Evolutionary conservation across 1,140 invertebrate genomes (phyloP).

Genomic region (Zaprionus tsacasi): DNA sequence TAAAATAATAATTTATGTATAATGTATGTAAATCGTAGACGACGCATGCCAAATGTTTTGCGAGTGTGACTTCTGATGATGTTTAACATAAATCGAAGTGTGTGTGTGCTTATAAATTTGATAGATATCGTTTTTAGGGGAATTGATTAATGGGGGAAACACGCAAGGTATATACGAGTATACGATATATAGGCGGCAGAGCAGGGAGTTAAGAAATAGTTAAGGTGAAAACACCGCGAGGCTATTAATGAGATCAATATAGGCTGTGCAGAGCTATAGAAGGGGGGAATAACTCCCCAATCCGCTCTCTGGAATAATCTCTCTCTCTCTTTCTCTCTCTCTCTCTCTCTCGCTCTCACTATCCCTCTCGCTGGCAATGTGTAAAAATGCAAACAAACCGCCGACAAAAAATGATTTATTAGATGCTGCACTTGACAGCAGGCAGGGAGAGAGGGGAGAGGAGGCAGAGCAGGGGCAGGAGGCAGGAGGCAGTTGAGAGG

Average conservation of each 20-base stretch:
- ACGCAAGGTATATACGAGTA: too few relatives aligned
- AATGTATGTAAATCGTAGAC: constrained; percentile 64
- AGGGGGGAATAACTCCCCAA: neutral
- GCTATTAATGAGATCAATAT: constrained; percentile 75
- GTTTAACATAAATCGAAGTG: constrained; percentile 77
- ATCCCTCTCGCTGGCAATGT: constrained; percentile 9
- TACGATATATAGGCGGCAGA: neutral
- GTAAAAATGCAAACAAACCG: constrained; percentile 72
- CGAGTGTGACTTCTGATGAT: constrained; percentile 76
- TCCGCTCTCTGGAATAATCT: too few relatives aligned
- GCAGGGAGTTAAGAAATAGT: constrained; percentile 52
- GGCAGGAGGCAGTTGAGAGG: too few relatives aligned
- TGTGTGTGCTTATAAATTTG: constrained; percentile 62
- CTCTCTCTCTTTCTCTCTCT: neutral
- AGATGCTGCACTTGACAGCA: constrained; percentile 72
- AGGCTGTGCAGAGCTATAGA: neutral
- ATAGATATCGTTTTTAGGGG: constrained; percentile 70
- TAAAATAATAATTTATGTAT: constrained; percentile 31
- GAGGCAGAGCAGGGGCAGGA: too few relatives aligned
- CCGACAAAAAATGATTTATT: constrained; percentile 79
- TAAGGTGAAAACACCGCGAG: constrained; percentile 66
- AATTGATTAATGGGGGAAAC: constrained; percentile 71
- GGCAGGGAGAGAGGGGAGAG: neutral
- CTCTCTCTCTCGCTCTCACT: neutral
- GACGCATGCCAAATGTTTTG: constrained; percentile 71